These are phyloP conservation scores for Periophthalmus modestus DNA, from an alignment of 2,113 vertebrate genomes.

Conservation along the genomic window DNA sequence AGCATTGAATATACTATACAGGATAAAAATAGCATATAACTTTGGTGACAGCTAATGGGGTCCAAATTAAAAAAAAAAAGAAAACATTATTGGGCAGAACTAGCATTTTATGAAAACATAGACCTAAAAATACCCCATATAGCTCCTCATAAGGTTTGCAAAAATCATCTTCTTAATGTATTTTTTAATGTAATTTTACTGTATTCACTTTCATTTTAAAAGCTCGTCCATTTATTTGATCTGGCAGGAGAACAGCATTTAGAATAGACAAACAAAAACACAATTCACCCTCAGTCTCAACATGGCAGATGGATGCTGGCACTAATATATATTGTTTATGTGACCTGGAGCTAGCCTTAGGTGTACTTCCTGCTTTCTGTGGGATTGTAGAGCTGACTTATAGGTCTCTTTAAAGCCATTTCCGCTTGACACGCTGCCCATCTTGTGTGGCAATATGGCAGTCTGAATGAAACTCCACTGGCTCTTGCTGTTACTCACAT, in stretches of 20 bases:
- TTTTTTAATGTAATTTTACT: too few species aligned
- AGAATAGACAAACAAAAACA: conserved; percentile 2
- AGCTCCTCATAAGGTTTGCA: too few species aligned
- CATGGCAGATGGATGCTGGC: neutral
- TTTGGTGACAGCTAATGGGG: too few species aligned
- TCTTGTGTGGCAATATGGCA: conserved; percentile 22
- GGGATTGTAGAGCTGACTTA: conserved; percentile 35
- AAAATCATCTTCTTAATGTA: neutral
- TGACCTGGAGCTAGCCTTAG: conserved; percentile 11
- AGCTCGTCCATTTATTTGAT: neutral
- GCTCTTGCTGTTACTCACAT: conserved; percentile 6
- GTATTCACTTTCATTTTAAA: too few species aligned
- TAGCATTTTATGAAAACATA: too few species aligned
- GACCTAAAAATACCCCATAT: too few species aligned
- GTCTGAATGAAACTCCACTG: conserved; percentile 19
- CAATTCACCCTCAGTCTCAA: neutral
- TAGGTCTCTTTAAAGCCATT: conserved; percentile 39
- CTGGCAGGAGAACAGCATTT: neutral
- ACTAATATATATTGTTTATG: conserved; percentile 16
- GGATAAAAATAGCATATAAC: neutral
- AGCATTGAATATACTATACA: neutral
- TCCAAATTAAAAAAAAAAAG: too few species aligned
- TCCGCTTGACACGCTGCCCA: conserved; percentile 22
- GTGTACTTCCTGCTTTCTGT: conserved; percentile 13
- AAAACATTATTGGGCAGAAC: too few species aligned